phyloP scores from a whole-genome alignment of 30 jellyfish, hydroid and myxozoan genomes.

The Aurelia aurita complex sp. Pacific region DNA sequence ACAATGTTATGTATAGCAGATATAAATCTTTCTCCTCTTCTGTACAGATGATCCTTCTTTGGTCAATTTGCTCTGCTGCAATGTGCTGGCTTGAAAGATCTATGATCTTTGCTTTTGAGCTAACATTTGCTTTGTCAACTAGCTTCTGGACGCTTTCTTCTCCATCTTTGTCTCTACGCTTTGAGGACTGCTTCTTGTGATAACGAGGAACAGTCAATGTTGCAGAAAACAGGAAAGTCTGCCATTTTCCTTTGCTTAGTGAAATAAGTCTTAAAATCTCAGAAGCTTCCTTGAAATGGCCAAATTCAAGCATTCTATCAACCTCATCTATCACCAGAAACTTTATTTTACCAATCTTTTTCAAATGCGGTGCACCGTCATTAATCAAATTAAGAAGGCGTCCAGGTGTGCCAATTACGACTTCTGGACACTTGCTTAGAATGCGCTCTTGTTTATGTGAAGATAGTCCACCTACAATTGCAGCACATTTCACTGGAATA shows the following conservation, averaged over 20 bases:
- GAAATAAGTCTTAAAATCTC: slow-evolving; percentile 60
- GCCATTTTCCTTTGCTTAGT: slow-evolving; percentile 49
- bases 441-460: slow-evolving; percentile 90
- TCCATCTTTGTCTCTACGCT: slow-evolving; percentile 12
- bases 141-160: slow-evolving; percentile 61
- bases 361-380: slow-evolving; percentile 71
- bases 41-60: slow-evolving; percentile 75
- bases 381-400: slow-evolving; percentile 69
- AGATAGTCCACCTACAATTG: slow-evolving; percentile 95
- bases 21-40: slow-evolving; percentile 87
- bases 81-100: slow-evolving; percentile 89
- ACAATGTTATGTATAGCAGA: slow-evolving; percentile 51
- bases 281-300: slow-evolving; percentile 89
- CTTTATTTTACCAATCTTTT: slow-evolving; percentile 42
- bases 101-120: slow-evolving; percentile 71
- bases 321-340: slow-evolving; percentile 95
- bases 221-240: slow-evolving; percentile 89
- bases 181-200: slow-evolving; percentile 49
- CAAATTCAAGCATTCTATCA: slow-evolving; percentile 95
- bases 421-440: slow-evolving; percentile 81
- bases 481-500: slow-evolving; percentile 60
- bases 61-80: slow-evolving; percentile 81
- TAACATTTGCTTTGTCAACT: slow-evolving; percentile 62
- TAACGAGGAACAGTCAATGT: slow-evolving; percentile 86
- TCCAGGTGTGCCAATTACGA: slow-evolving; percentile 98